Evolutionary conservation across 2,113 vertebrate genomes (phyloP).

Genomic region (Zingel zingel): DNA sequence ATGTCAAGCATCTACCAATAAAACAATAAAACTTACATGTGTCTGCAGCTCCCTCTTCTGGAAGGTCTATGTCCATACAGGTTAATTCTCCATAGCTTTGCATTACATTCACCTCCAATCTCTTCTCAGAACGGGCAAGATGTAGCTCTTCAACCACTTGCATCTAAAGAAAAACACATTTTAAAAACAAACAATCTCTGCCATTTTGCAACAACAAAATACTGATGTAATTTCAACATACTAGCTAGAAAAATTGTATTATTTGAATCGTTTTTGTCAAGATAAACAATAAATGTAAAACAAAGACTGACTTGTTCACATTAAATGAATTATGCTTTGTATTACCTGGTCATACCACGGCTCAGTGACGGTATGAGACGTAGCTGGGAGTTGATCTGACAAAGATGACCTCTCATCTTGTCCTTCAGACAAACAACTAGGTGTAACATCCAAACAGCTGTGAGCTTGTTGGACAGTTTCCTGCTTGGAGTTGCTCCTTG

Average conservation of each 20-base stretch:
- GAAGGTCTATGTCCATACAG: conserved; percentile 91
- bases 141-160: conserved; percentile 91
- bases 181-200: conserved; percentile 5
- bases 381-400: not conserved
- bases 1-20: not conserved
- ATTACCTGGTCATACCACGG: conserved; percentile 62
- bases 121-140: conserved; percentile 87
- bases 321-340: not conserved
- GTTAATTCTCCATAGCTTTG: conserved; percentile 90
- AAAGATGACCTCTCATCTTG: conserved; percentile 12
- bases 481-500: not conserved
- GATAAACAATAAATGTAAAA: not conserved
- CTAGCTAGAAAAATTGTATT: not conserved
- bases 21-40: conserved; percentile 74
- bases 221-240: not conserved
- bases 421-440: conserved; percentile 4
- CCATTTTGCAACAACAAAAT: not conserved
- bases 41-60: conserved; percentile 80
- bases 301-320: not conserved
- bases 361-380: not conserved
- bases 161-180: conserved; percentile 80
- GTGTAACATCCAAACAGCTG: not conserved
- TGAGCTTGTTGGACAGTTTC: not conserved
- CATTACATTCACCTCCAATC: conserved; percentile 83
- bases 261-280: not conserved